A percentile compares a stretch with the other conserved stretches of the same genome.
Evolutionary conservation across 30 jellyfish, hydroid and myxozoan genomes (phyloP).

Genomic region (Turritopsis dohrnii): DNA sequence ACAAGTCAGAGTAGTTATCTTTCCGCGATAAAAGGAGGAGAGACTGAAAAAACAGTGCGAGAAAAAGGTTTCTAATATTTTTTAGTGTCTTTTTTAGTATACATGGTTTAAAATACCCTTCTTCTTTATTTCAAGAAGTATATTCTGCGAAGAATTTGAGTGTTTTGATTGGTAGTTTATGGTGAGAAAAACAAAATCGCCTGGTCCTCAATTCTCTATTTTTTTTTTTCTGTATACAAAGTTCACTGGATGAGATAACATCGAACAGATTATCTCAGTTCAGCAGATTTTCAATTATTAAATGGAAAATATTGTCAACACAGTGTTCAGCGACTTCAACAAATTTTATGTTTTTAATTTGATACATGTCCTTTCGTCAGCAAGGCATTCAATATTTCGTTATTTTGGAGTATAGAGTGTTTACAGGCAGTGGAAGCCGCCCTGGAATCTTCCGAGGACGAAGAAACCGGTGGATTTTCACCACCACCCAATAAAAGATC

Average conservation of each 20-base stretch:
- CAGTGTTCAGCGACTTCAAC: background rate
- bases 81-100: too few relatives aligned
- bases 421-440: slow-evolving; percentile 95
- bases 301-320: slow-evolving; percentile 20
- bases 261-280: background rate
- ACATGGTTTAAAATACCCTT: too few relatives aligned
- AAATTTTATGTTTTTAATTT: background rate
- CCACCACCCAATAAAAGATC: slow-evolving; percentile 90
- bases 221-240: background rate
- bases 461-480: slow-evolving; percentile 84
- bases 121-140: too few relatives aligned
- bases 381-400: slow-evolving; percentile 48
- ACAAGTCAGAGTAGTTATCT: too few relatives aligned
- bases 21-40: too few relatives aligned
- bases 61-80: too few relatives aligned
- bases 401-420: slow-evolving; percentile 86
- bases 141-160: background rate
- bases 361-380: slow-evolving; percentile 2
- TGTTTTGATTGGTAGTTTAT: background rate
- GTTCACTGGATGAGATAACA: background rate
- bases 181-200: background rate
- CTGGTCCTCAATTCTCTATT: background rate
- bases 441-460: slow-evolving; percentile 91
- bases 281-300: background rate
- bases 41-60: too few relatives aligned